Evolutionary conservation across 2,113 vertebrate species (phyloP).

Genomic region (Motacilla alba): DNA sequence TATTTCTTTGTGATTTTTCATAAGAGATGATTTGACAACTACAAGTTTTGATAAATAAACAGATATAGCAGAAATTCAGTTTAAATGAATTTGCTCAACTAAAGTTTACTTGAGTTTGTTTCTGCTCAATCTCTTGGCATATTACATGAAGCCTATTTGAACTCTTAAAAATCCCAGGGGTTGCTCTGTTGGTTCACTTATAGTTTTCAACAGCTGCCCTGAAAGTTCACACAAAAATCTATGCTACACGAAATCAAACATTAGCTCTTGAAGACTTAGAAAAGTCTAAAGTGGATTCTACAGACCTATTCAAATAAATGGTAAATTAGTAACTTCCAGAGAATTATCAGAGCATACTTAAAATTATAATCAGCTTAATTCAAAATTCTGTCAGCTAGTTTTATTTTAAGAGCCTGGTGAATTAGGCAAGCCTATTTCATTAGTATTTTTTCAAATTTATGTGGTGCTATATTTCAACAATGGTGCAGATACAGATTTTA

Average conservation of each 20-base stretch:
- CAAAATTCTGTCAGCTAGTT: slow-evolving; percentile 12
- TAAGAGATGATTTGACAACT: not conserved
- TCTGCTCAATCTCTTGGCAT: not conserved
- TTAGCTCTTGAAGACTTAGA: not conserved
- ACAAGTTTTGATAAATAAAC: not conserved
- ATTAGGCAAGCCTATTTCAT: not conserved
- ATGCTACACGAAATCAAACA: not conserved
- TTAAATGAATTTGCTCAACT: not conserved
- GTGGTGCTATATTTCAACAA: not conserved
- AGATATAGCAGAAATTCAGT: not conserved
- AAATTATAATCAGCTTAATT: slow-evolving; percentile 40
- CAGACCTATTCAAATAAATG: not conserved
- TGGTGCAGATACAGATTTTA: not conserved
- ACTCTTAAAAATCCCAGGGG: not conserved
- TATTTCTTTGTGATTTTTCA: not conserved
- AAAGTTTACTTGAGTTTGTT: not conserved
- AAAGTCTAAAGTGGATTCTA: not conserved
- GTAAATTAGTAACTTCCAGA: not conserved
- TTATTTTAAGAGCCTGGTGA: slow-evolving; percentile 34
- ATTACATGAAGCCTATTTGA: not conserved
- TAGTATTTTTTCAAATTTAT: not conserved
- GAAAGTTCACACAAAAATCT: not conserved
- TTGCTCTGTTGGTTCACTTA: not conserved
- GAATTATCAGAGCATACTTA: not conserved
- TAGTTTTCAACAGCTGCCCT: not conserved